These are phyloP conservation scores for Brachionus rotundiformis DNA, from an alignment of 1,140 invertebrate genomes.

Conservation along the genomic window DNA sequence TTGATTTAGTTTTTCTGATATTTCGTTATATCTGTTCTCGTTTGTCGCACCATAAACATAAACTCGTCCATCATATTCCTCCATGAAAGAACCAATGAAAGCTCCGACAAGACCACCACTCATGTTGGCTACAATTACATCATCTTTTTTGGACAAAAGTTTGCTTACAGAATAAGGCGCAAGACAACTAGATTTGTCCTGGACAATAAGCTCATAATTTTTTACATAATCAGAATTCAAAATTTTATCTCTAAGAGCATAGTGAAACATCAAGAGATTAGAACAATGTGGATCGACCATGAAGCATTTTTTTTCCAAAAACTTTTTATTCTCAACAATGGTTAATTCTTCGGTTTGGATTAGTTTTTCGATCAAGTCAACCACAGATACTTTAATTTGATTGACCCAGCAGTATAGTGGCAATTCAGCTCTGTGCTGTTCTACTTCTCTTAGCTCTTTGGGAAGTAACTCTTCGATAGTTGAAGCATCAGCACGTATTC, in stretches of 20 bases:
- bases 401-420: constrained; percentile 49
- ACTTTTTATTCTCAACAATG: background rate
- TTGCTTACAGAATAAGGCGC: constrained; percentile 38
- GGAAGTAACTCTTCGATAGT: constrained; percentile 43
- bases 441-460: constrained; percentile 44
- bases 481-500: constrained; percentile 37
- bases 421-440: constrained; percentile 48
- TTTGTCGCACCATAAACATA: constrained; percentile 46
- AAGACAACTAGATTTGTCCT: constrained; percentile 51
- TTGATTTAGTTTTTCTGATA: constrained; percentile 12
- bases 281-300: constrained; percentile 48
- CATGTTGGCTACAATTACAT: constrained; percentile 26
- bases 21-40: constrained; percentile 14
- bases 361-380: background rate
- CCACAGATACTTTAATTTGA: constrained; percentile 37
- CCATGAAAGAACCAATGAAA: constrained; percentile 20
- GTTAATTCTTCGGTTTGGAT: background rate
- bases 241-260: constrained; percentile 31
- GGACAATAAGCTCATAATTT: constrained; percentile 35
- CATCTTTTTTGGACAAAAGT: constrained; percentile 51
- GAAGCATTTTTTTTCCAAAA: constrained; percentile 19
- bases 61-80: constrained; percentile 36
- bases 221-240: constrained; percentile 17
- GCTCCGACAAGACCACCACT: constrained; percentile 36
- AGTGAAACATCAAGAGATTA: constrained; percentile 49